Percentiles rank a stretch among this genome's conserved stretches.
Conservation (phyloP, 2,113 vertebrate genomes). For the Laticauda colubrina region DNA sequence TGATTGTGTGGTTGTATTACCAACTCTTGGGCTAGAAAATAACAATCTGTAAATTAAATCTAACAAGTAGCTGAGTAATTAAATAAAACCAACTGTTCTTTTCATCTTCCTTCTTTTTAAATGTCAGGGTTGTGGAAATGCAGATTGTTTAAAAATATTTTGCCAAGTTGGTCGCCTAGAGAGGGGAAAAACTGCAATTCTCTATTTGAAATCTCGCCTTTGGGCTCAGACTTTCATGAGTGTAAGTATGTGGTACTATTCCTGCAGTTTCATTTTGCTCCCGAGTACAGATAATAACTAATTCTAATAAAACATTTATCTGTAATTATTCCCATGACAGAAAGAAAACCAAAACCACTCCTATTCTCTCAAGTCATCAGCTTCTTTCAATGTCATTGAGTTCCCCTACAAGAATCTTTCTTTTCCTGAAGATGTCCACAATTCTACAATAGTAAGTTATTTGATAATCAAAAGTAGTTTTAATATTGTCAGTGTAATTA, state of each 20-base stretch:
- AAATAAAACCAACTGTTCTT: background rate
- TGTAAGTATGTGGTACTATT: conserved; percentile 66
- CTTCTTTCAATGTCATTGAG: conserved; percentile 89
- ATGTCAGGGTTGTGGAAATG: conserved; percentile 80
- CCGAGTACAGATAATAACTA: background rate
- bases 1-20: background rate
- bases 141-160: conserved; percentile 81
- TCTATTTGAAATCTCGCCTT: conserved; percentile 87
- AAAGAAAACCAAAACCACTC: conserved; percentile 91
- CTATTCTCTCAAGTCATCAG: conserved; percentile 83
- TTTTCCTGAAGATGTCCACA: conserved; percentile 79
- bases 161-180: conserved; percentile 93
- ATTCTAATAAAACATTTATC: background rate
- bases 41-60: background rate
- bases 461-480: conserved; percentile 7
- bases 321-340: conserved; percentile 63
- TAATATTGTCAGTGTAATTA: background rate
- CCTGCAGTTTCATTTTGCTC: background rate
- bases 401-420: conserved; percentile 93
- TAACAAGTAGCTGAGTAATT: background rate
- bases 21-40: background rate
- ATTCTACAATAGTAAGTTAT: conserved; percentile 83
- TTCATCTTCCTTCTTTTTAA: conserved; percentile 39
- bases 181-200: conserved; percentile 85
- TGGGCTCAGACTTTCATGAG: conserved; percentile 87